Base-by-base conservation (phyloP, 2,797 vertebrate species). In the Phoxinus dragarum region DNA sequence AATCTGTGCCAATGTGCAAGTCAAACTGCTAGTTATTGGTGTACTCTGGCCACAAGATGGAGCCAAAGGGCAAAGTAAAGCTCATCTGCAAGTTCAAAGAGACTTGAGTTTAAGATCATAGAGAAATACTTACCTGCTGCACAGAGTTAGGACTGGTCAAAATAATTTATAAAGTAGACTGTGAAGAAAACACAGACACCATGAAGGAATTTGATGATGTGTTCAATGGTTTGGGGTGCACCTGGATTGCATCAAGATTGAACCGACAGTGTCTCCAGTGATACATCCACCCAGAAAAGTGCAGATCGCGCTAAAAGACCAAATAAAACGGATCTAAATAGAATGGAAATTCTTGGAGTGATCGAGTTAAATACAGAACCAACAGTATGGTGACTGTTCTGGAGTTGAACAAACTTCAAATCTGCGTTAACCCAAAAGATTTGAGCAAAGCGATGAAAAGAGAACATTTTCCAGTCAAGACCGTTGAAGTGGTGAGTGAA, bases 401-500 rank as follows among this genome's bases (percentile, higher is more conserved):
- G 19, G 82, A 81, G 17, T 76, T 64, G 3, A 73, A 88, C 34
- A 79, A 86, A 36, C 17, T 84, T 6, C 4, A 36, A 6, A 82
- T 83, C 21, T 80, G 82, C n/a, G 56, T 21, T 38, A 17, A 68
- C 66, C 12, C 11, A 2, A 31, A 64, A 7, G 31, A 66, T 12
- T 67, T 67, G 16, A 38, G 17, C 3, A 67, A 67, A 67, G 34
- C 3, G 1, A 66, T 66, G 31, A 86, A 12, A 61, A 89, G 66
- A 27, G 71, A 87, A 14, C 89, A 86, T 40, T 87, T 87, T 23
- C 85, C 74, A 16, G 14, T 86, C 4, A 17, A 44, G 6, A 88
- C 72, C 23, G 31, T 87, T 36, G 61, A 87, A 49, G 67, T 86
- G 1, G 71, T 88, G 1, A 76, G 74, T 1, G 36, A 79, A 16